These are phyloP conservation scores for Staurois parvus DNA, from an alignment of 2,797 vertebrate species.

Conservation along the genomic window DNA sequence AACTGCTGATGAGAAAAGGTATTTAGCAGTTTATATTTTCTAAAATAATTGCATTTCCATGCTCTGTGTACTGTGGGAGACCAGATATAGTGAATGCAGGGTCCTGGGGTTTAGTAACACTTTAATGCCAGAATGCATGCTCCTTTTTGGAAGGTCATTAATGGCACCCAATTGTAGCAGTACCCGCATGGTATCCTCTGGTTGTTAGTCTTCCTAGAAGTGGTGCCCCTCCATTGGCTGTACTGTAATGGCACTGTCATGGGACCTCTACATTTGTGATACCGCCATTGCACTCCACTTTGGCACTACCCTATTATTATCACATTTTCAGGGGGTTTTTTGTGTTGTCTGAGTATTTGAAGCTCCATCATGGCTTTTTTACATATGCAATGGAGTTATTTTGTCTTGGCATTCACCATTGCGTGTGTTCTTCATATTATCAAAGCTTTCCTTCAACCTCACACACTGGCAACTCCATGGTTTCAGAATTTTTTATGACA, in stretches of 20 bases:
- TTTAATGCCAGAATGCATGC: too few species aligned
- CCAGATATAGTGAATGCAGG: too few species aligned
- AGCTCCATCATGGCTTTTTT: not conserved
- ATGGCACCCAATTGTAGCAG: not conserved
- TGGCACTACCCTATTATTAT: not conserved
- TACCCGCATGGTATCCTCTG: not conserved
- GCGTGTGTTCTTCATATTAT: not conserved
- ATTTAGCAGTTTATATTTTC: too few species aligned
- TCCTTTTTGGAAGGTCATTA: too few species aligned
- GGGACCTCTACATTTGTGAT: not conserved
- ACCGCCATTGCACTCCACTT: not conserved
- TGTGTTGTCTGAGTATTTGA: not conserved
- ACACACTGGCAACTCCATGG: too few species aligned
- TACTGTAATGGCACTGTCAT: not conserved
- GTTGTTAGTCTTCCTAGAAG: too few species aligned
- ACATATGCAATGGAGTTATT: not conserved
- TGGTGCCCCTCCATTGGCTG: not conserved
- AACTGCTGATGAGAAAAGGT: too few species aligned
- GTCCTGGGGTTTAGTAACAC: too few species aligned
- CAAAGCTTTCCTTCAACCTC: not conserved
- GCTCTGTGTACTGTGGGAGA: too few species aligned
- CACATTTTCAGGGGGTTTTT: not conserved
- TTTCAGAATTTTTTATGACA: too few species aligned
- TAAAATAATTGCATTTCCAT: too few species aligned
- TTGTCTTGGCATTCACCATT: not conserved